Evolutionary conservation across 2,888 invertebrate genomes (phyloP).

Genomic region (Carcina quercana): DNA sequence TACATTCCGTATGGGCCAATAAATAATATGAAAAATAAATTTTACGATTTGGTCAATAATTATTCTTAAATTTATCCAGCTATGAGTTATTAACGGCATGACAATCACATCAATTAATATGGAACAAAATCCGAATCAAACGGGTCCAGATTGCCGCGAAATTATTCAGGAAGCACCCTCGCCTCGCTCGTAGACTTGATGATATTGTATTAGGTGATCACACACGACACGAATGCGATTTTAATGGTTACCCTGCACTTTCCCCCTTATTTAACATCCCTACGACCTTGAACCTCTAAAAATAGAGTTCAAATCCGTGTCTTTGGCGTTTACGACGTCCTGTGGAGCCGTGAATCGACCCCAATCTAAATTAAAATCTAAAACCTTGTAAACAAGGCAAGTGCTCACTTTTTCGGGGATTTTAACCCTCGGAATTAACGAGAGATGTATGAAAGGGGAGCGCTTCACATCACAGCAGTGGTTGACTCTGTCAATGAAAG

Average conservation of each 20-base stretch:
- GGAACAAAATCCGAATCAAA: conserved; percentile 61
- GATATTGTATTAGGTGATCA: conserved; percentile 76
- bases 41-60: no score
- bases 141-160: conserved; percentile 70
- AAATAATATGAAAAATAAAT: no score
- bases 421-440: conserved; percentile 73
- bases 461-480: no score
- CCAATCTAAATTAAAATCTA: conserved; percentile 77
- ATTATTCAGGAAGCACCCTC: conserved; percentile 71
- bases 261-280: conserved; percentile 34
- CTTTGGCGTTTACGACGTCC: conserved; percentile 42
- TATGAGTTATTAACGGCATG: no score
- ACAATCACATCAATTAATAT: no score
- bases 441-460: conserved; percentile 59
- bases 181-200: conserved; percentile 65
- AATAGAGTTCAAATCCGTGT: conserved; percentile 34
- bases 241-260: conserved; percentile 59
- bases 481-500: conserved; percentile 44
- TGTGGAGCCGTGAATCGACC: conserved; percentile 42
- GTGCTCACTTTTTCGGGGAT: conserved; percentile 76
- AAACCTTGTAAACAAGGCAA: conserved; percentile 77
- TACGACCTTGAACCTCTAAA: conserved; percentile 20
- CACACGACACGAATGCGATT: conserved; percentile 74
- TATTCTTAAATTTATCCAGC: no score
- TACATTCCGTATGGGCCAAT: no score